A percentile compares a stretch with the other conserved stretches of the same genome.
Conservation (phyloP, 2,888 invertebrate species). For the Rapana venosa region DNA sequence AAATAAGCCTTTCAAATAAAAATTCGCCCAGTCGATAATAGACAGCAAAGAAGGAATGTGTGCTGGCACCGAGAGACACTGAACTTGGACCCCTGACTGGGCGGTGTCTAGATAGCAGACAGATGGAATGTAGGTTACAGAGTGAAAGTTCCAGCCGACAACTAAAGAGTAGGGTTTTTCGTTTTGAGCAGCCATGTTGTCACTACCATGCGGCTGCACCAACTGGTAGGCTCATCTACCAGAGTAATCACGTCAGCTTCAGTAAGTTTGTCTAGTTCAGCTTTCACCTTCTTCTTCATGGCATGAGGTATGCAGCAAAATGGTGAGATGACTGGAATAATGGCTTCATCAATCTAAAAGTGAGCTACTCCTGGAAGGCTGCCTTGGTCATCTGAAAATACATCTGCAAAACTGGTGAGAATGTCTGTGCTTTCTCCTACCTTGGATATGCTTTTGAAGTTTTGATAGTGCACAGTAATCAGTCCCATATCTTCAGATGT, state of each 20-base stretch:
- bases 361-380: constrained; percentile 18
- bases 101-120: no score
- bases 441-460: constrained; percentile 26
- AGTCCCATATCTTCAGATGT: constrained; percentile 43
- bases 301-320: constrained; percentile 40
- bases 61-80: no score
- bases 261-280: constrained; percentile 34
- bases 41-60: no score
- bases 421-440: not conserved
- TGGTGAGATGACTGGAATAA: constrained; percentile 28
- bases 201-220: constrained; percentile 45
- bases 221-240: constrained; percentile 46
- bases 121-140: no score
- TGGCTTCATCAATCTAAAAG: constrained; percentile 27
- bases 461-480: constrained; percentile 35
- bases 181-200: no score
- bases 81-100: no score
- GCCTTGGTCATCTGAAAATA: constrained; percentile 27
- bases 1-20: no score
- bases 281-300: constrained; percentile 36
- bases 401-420: not conserved
- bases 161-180: no score
- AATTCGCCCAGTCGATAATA: no score
- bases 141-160: no score
- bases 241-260: constrained; percentile 23